These are phyloP conservation scores for Actinia tenebrosa DNA, from an alignment of 64 coral and sea anemone genomes.

Conservation along the genomic window DNA sequence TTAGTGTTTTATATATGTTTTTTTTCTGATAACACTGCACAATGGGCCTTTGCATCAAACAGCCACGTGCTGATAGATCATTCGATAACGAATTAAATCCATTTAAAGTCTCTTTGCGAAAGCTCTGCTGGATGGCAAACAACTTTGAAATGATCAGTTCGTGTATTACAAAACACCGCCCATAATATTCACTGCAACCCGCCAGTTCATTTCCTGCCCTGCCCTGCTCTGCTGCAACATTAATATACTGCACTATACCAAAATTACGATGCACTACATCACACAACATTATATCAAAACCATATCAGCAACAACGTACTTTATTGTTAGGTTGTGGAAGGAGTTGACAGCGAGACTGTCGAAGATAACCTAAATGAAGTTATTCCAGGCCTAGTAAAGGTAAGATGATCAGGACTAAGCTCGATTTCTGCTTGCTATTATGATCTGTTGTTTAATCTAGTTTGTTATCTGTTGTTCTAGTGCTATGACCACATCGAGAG, in stretches of 20 bases:
- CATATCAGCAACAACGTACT: not conserved
- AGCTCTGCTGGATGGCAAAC: too few relatives aligned
- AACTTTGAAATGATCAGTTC: too few relatives aligned
- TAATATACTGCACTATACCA: not conserved
- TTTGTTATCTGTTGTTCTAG: constrained; percentile 33
- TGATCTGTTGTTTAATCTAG: not conserved
- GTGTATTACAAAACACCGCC: too few relatives aligned
- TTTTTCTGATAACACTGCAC: too few relatives aligned
- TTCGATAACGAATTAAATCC: too few relatives aligned
- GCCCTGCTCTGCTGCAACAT: not conserved
- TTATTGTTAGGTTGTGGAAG: constrained; percentile 60
- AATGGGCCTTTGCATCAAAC: too few relatives aligned
- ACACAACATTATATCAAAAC: not conserved
- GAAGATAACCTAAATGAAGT: constrained; percentile 64
- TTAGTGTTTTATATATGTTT: not conserved
- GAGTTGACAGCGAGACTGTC: constrained; percentile 68
- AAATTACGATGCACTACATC: not conserved
- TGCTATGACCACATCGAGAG: constrained; percentile 96
- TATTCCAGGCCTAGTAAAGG: constrained; percentile 81
- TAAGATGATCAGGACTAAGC: not conserved
- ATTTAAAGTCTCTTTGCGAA: too few relatives aligned
- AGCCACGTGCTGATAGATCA: too few relatives aligned
- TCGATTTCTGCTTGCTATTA: not conserved
- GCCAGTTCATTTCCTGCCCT: too few relatives aligned
- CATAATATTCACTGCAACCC: too few relatives aligned